These are phyloP conservation scores for Neopelma chrysocephalum DNA, from an alignment of 2,797 vertebrate genomes.

Conservation along the genomic window DNA sequence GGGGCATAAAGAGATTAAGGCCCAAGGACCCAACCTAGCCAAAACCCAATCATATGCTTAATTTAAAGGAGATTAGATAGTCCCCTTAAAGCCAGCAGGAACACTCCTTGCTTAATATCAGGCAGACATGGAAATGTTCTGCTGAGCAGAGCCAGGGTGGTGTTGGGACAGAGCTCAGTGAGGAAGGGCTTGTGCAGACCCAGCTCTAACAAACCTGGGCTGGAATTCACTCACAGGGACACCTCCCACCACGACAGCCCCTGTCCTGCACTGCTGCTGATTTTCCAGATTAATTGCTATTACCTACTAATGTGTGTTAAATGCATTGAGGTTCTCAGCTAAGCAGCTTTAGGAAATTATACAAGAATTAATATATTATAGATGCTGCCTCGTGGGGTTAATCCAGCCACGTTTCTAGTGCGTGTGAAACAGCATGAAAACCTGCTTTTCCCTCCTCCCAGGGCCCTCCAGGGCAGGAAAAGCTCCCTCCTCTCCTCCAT, in stretches of 20 bases:
- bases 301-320: not conserved
- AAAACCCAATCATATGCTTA: constrained; percentile 61
- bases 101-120: not conserved
- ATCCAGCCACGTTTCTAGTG: not conserved
- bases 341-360: not conserved
- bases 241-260: fast-evolving
- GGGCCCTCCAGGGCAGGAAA: not conserved
- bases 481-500: not conserved
- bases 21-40: constrained; percentile 33
- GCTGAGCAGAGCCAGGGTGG: not conserved
- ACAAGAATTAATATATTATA: not conserved
- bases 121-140: not conserved
- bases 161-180: not conserved
- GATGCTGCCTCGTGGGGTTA: not conserved
- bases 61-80: constrained; percentile 57
- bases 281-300: not conserved
- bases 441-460: not conserved
- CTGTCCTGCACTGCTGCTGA: not conserved
- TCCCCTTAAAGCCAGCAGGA: constrained; percentile 16
- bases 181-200: not conserved
- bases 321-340: not conserved
- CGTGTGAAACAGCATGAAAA: not conserved
- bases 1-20: constrained; percentile 57
- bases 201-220: not conserved
- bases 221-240: not conserved